phyloP scores from a whole-genome alignment of 2,797 vertebrate species.

The Toxotes lorentzi region DNA sequence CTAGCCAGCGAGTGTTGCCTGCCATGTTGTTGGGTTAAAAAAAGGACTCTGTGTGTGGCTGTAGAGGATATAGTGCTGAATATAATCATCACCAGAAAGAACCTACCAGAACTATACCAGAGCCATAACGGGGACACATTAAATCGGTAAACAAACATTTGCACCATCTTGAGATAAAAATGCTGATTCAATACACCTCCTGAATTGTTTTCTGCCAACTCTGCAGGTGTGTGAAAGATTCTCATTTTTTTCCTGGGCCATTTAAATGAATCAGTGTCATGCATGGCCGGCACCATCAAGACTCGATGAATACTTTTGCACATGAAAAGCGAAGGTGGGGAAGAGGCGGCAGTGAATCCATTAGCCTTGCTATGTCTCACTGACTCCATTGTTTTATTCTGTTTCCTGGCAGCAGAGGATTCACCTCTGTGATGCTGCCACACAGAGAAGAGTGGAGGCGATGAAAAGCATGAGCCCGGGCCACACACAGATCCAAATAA shows the following conservation, averaged over 20 bases:
- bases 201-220: constrained; percentile 75
- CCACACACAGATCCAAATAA: constrained; percentile 49
- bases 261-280: constrained; percentile 81
- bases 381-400: constrained; percentile 82
- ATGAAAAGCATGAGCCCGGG: constrained; percentile 46
- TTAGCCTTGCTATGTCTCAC: constrained; percentile 81
- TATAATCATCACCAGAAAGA: constrained; percentile 51
- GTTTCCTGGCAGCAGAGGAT: constrained; percentile 66
- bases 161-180: constrained; percentile 65
- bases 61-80: constrained; percentile 21
- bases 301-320: constrained; percentile 80
- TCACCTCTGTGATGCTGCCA: constrained; percentile 56
- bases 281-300: constrained; percentile 75
- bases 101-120: constrained; percentile 31
- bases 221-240: constrained; percentile 74
- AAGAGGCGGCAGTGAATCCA: constrained; percentile 77
- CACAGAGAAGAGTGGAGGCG: constrained; percentile 52
- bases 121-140: constrained; percentile 53
- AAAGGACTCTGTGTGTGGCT: constrained; percentile 16
- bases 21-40: constrained; percentile 10
- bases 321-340: constrained; percentile 78
- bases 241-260: constrained; percentile 35
- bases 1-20: constrained; percentile 17
- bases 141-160: constrained; percentile 68
- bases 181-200: constrained; percentile 70